Conservation (phyloP, 1,140 invertebrate species). For the Bombyx mandarina region DNA sequence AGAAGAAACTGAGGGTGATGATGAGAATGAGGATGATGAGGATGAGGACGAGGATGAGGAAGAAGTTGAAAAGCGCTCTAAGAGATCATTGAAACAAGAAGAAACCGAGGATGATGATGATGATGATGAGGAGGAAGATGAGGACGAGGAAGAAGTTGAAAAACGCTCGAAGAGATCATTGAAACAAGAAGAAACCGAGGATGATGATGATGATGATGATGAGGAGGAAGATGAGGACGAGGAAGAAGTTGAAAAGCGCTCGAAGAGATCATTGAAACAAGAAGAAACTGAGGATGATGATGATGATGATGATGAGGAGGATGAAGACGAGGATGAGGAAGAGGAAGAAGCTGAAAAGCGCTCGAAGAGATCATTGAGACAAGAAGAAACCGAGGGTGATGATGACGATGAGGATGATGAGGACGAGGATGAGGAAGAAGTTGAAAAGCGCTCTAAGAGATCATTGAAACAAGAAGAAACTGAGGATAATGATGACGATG, state of each 20-base stretch:
- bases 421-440: conserved; percentile 10
- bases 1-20: conserved; percentile 7
- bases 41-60: not conserved
- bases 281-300: conserved; percentile 11
- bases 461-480: conserved; percentile 10
- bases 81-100: conserved; percentile 12
- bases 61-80: not conserved
- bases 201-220: conserved; percentile 13
- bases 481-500: conserved; percentile 9
- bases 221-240: conserved; percentile 14
- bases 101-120: conserved; percentile 7
- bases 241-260: conserved; percentile 8
- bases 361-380: conserved; percentile 3
- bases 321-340: conserved; percentile 1
- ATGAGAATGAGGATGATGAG: conserved; percentile 5
- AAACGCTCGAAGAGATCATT: conserved; percentile 1
- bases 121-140: conserved; percentile 7
- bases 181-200: conserved; percentile 11
- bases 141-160: conserved; percentile 7
- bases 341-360: conserved; percentile 7
- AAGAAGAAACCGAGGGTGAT: conserved; percentile 15
- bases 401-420: conserved; percentile 10
- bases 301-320: conserved; percentile 8
- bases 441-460: conserved; percentile 1
- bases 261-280: conserved; percentile 10